Conservation (phyloP, 1,140 invertebrate genomes). For the Thaumatotibia leucotreta region DNA sequence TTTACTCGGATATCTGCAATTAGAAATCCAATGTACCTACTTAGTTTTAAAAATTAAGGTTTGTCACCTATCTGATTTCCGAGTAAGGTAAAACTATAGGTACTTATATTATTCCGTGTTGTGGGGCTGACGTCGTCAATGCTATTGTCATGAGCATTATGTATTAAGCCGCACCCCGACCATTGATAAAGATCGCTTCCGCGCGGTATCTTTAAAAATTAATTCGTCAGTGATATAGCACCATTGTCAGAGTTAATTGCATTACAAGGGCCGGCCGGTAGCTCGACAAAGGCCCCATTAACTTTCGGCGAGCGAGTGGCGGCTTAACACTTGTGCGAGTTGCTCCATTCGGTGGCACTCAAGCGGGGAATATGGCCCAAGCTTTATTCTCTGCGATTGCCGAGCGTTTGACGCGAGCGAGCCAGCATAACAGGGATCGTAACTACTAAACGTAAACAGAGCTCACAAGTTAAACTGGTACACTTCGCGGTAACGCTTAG, state of each 20-base stretch:
- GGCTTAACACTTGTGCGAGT: conserved; percentile 46
- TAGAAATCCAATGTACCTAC: too few species aligned
- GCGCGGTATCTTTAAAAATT: conserved; percentile 48
- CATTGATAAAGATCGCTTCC: conserved; percentile 20
- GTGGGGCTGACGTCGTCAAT: neutral
- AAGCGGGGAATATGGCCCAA: conserved; percentile 62
- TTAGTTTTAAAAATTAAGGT: too few species aligned
- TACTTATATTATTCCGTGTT: neutral
- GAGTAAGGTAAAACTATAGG: neutral
- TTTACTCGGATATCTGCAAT: too few species aligned
- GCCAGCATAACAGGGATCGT: neutral
- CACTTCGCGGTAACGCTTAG: neutral
- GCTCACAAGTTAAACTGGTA: neutral
- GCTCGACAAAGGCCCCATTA: conserved; percentile 69
- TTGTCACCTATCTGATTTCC: too few species aligned
- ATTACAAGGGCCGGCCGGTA: conserved; percentile 66
- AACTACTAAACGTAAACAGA: neutral
- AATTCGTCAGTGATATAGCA: conserved; percentile 65
- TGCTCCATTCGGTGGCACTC: conserved; percentile 43
- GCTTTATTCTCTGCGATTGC: neutral
- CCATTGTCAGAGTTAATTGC: conserved; percentile 71
- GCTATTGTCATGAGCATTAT: neutral
- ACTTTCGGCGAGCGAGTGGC: conserved; percentile 63
- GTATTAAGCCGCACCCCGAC: conserved; percentile 27
- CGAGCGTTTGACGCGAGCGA: neutral